These are phyloP conservation scores for Boloria euphrosyne DNA, from an alignment of 2,888 invertebrate genomes.

Conservation along the genomic window DNA sequence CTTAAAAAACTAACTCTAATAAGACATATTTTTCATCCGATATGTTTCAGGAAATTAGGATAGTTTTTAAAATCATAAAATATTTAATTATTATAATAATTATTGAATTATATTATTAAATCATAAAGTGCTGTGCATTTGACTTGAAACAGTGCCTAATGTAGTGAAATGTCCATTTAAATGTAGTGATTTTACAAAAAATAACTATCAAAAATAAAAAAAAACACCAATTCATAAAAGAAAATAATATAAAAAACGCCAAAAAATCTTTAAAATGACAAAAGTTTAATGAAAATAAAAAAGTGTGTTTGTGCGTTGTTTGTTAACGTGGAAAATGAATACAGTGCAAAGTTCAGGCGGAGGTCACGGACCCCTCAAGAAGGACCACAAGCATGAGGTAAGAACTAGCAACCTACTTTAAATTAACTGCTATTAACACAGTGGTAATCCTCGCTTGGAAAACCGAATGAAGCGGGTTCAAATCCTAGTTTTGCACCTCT, in stretches of 20 bases:
- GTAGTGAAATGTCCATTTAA: slow-evolving; percentile 67
- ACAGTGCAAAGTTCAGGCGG: slow-evolving; percentile 85
- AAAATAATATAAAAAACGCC: not conserved
- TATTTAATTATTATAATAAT: not conserved
- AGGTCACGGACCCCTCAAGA: slow-evolving; percentile 82
- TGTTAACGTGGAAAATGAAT: slow-evolving; percentile 73
- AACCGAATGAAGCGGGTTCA: too few relatives aligned
- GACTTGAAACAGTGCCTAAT: slow-evolving; percentile 63
- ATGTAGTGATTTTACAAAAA: slow-evolving; percentile 33
- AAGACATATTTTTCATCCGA: too few relatives aligned
- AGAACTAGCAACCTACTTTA: slow-evolving; percentile 48
- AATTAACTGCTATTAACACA: too few relatives aligned
- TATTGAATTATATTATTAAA: not conserved
- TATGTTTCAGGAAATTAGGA: too few relatives aligned
- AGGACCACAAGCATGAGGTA: slow-evolving; percentile 83
- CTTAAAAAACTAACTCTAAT: too few relatives aligned
- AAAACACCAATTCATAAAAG: not conserved
- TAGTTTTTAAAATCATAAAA: not conserved
- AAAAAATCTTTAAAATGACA: not conserved
- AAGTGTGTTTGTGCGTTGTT: slow-evolving; percentile 19
- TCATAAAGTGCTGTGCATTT: slow-evolving; percentile 54
- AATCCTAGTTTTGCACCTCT: too few relatives aligned
- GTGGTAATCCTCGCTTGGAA: too few relatives aligned
- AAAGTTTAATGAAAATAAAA: slow-evolving; percentile 13
- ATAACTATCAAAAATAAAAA: slow-evolving; percentile 4